Evolutionary conservation across 1,140 invertebrate genomes (phyloP).

Genomic region (Triops longicaudatus): DNA sequence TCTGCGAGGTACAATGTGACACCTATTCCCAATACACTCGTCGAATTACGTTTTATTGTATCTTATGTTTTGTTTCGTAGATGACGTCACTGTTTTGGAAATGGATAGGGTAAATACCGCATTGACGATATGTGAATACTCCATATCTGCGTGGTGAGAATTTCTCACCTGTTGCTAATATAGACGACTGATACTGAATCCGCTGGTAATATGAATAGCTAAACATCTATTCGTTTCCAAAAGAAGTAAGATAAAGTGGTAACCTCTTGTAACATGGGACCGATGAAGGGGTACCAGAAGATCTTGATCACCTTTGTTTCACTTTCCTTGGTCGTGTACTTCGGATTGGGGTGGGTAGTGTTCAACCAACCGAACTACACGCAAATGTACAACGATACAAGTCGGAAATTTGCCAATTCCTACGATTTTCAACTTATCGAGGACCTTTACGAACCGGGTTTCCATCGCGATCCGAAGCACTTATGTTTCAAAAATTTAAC

Average conservation of each 20-base stretch:
- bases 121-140: too few relatives aligned
- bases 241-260: background rate
- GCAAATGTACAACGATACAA: background rate
- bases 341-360: background rate
- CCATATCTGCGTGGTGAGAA: too few relatives aligned
- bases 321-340: conserved; percentile 4
- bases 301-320: background rate
- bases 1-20: too few relatives aligned
- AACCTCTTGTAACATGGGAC: background rate
- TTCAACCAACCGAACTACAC: background rate
- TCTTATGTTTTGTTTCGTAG: too few relatives aligned
- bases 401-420: background rate
- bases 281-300: background rate
- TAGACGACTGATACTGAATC: too few relatives aligned
- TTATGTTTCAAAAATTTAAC: background rate
- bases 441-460: background rate
- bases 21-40: too few relatives aligned
- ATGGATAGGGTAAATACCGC: too few relatives aligned
- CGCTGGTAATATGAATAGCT: too few relatives aligned
- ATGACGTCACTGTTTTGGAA: too few relatives aligned
- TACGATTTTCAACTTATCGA: background rate
- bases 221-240: too few relatives aligned
- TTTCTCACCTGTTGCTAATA: too few relatives aligned
- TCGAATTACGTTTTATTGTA: too few relatives aligned
- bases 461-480: background rate